phyloP scores from a whole-genome alignment of 2,888 invertebrate genomes.

The Chironomus riparius region DNA sequence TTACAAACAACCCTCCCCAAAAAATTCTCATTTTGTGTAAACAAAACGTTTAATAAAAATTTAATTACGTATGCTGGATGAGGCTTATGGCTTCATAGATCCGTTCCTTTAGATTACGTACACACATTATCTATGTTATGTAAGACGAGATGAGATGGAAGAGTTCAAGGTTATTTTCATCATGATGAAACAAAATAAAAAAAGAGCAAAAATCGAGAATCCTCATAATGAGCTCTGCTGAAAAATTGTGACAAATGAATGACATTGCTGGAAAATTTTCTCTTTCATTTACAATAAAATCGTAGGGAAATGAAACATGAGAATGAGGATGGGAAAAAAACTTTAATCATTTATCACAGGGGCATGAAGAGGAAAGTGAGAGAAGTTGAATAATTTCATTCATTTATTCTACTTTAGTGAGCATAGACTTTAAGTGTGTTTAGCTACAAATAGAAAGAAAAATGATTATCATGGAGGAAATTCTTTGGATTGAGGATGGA shows the following conservation, averaged over 20 bases:
- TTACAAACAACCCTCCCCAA: too few relatives aligned
- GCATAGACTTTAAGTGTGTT: too few relatives aligned
- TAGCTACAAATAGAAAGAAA: background rate
- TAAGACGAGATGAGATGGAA: background rate
- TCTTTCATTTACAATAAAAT: background rate
- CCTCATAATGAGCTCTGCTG: too few relatives aligned
- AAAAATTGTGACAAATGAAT: background rate
- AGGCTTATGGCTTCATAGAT: background rate
- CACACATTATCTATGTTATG: too few relatives aligned
- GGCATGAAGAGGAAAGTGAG: background rate
- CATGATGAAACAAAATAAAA: background rate
- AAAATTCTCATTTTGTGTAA: background rate
- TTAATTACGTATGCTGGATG: constrained; percentile 9
- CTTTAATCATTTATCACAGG: constrained; percentile 17
- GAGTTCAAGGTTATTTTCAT: background rate
- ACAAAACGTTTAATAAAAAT: constrained; percentile 11
- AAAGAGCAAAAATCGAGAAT: background rate
- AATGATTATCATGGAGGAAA: background rate
- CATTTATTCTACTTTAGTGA: background rate
- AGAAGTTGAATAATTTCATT: background rate
- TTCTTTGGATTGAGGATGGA: too few relatives aligned
- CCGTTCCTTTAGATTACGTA: background rate
- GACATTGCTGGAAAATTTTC: constrained; percentile 9
- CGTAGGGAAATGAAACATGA: background rate
- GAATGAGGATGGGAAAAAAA: background rate